Conservation (phyloP, 2,113 vertebrate species). For the Pachyramphus minor region DNA sequence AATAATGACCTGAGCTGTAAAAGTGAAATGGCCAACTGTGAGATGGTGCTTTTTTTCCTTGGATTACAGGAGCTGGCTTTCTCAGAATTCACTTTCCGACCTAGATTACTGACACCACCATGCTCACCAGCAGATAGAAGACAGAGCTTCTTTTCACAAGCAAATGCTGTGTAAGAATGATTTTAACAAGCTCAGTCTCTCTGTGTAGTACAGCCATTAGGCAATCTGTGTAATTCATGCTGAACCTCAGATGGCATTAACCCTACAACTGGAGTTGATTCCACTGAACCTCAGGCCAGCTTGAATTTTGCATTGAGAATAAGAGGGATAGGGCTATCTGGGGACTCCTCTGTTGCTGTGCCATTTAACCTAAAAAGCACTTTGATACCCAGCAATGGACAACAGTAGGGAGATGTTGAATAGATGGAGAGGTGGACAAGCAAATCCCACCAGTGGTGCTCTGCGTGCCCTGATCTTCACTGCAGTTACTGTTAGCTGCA, state of each 20-base stretch:
- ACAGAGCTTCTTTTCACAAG: background rate
- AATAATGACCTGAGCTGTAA: background rate
- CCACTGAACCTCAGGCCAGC: background rate
- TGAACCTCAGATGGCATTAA: background rate
- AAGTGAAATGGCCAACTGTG: background rate
- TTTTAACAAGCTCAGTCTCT: background rate
- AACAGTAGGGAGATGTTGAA: background rate
- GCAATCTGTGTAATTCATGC: background rate
- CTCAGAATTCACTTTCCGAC: background rate
- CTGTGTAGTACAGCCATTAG: background rate
- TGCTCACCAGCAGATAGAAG: background rate
- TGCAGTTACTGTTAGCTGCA: background rate
- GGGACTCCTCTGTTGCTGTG: background rate
- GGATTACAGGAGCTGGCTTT: background rate
- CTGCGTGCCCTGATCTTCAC: background rate
- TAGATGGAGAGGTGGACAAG: background rate
- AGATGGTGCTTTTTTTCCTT: background rate
- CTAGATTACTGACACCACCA: background rate
- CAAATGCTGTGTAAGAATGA: background rate
- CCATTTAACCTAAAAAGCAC: background rate
- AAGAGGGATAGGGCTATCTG: background rate
- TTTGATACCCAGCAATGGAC: background rate
- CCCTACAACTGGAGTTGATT: background rate
- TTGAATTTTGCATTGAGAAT: background rate
- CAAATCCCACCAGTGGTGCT: background rate